Conservation (phyloP, 2,113 vertebrate genomes). For the Zeus faber region DNA sequence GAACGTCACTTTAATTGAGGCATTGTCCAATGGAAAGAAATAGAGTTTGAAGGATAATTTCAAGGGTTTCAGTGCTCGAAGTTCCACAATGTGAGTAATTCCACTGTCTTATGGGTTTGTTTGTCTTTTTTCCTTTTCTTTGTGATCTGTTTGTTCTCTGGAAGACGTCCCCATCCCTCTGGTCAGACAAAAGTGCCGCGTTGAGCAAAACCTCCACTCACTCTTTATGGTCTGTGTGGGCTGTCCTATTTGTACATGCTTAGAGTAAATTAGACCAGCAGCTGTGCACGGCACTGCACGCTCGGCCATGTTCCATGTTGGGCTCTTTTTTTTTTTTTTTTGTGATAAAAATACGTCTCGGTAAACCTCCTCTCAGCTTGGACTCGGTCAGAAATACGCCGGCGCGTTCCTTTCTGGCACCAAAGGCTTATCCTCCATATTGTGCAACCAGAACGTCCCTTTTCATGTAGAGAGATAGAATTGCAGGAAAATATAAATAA, state of each 20-base stretch:
- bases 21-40: too few species aligned
- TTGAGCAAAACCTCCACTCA: constrained; percentile 77
- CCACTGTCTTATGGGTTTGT: too few species aligned
- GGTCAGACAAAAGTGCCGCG: constrained; percentile 75
- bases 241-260: constrained; percentile 77
- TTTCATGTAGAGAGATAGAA: constrained; percentile 26
- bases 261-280: constrained; percentile 77
- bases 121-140: constrained; percentile 35
- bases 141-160: constrained; percentile 68
- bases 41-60: too few species aligned
- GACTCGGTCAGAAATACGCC: constrained; percentile 63
- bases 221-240: constrained; percentile 75
- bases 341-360: constrained; percentile 72
- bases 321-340: too few species aligned
- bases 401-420: constrained; percentile 46
- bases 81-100: too few species aligned
- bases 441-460: constrained; percentile 62
- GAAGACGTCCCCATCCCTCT: constrained; percentile 56
- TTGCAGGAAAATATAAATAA: background rate
- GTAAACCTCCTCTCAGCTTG: constrained; percentile 68
- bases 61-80: too few species aligned
- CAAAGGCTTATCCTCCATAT: constrained; percentile 49
- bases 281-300: constrained; percentile 68
- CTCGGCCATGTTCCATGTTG: constrained; percentile 67
- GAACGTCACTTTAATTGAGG: background rate